phyloP scores from a whole-genome alignment of 2,113 vertebrate genomes.

The Vulpes ferrilata region DNA sequence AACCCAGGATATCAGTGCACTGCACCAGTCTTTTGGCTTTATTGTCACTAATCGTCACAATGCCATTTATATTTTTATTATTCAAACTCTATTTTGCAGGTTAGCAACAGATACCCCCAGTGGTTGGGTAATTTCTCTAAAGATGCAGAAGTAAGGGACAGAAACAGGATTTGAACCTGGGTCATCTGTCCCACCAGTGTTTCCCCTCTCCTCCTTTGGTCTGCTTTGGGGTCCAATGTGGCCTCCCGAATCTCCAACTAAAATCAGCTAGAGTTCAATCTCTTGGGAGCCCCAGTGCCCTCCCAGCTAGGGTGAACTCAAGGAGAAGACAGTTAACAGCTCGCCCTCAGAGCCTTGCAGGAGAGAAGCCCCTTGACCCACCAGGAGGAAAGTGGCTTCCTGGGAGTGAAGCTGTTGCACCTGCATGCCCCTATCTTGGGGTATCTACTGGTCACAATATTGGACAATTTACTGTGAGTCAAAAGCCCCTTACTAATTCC shows the following conservation, averaged over 20 bases:
- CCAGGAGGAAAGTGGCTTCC: neutral
- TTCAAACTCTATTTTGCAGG: neutral
- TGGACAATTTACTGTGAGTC: neutral
- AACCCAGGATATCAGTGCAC: neutral
- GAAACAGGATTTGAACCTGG: neutral
- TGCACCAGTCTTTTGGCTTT: neutral
- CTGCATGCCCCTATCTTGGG: too few species aligned
- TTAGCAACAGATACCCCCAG: neutral
- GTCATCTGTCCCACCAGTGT: neutral
- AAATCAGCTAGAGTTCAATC: neutral
- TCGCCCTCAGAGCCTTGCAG: neutral
- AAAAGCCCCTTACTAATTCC: neutral
- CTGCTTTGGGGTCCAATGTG: neutral
- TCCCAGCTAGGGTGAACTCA: neutral
- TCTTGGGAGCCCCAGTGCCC: neutral
- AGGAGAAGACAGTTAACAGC: neutral
- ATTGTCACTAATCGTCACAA: neutral
- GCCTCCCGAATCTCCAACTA: neutral
- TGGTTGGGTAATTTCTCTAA: neutral
- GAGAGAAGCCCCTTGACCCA: neutral
- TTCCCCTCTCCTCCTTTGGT: neutral
- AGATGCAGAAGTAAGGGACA: neutral
- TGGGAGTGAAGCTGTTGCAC: neutral
- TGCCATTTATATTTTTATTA: conserved; percentile 7
- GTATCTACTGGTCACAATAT: neutral